These are phyloP conservation scores for Cephus pulcher DNA, from an alignment of 2,888 invertebrate species.

Conservation along the genomic window DNA sequence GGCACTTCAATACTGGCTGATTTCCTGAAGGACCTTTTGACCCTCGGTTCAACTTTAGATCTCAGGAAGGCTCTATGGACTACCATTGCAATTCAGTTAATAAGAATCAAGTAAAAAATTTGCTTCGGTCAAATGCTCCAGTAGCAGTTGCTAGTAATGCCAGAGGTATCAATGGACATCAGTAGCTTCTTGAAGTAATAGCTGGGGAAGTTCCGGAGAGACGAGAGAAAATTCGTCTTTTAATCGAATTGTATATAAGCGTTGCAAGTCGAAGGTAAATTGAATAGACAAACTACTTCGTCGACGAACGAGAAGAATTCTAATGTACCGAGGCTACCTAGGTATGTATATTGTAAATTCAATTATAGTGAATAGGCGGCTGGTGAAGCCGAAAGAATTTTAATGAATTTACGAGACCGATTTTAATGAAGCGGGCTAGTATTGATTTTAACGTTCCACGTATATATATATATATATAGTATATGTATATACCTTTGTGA, in stretches of 20 bases:
- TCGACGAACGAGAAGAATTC: not conserved
- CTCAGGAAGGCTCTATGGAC: too few relatives aligned
- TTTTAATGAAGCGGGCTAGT: not conserved
- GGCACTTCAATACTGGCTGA: not conserved
- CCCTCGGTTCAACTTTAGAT: not conserved
- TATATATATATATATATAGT: not conserved
- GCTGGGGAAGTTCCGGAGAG: not conserved
- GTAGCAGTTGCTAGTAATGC: too few relatives aligned
- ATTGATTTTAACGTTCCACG: not conserved
- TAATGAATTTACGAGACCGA: not conserved
- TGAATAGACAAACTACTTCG: not conserved
- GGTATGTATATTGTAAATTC: not conserved
- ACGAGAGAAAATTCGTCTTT: not conserved
- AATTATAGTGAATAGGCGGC: not conserved
- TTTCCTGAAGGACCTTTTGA: not conserved
- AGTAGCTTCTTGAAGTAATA: not conserved
- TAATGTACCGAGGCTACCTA: not conserved
- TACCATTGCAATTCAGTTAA: too few relatives aligned
- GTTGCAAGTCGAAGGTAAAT: not conserved
- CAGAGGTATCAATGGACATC: not conserved
- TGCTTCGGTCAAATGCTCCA: too few relatives aligned
- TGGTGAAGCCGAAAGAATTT: not conserved
- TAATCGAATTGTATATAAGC: not conserved
- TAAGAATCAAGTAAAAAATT: too few relatives aligned
- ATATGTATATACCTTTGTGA: not conserved